Evolutionary conservation across 2,113 vertebrate genomes (phyloP).

Genomic region (Narcine bancroftii): DNA sequence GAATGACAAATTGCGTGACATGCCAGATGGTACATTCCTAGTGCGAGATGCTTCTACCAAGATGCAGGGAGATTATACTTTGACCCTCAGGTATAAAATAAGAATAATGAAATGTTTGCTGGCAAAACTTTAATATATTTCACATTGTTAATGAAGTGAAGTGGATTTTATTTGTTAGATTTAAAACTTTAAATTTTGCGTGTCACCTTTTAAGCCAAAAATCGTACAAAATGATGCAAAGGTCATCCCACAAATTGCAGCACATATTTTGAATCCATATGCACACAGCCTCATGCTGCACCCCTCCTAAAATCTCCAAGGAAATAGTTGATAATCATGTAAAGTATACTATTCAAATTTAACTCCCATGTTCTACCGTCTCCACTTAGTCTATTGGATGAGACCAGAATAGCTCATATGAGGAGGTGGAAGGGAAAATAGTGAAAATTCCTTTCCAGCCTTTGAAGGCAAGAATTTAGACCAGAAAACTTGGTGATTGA

Average conservation of each 20-base stretch:
- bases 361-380: not conserved
- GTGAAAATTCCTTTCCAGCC: not conserved
- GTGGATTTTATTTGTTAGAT: not conserved
- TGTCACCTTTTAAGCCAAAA: not conserved
- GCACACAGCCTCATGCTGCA: not conserved
- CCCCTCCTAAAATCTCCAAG: not conserved
- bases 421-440: not conserved
- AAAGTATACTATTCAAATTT: not conserved
- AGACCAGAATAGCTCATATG: not conserved
- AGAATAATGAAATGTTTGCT: not conserved
- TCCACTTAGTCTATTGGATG: not conserved
- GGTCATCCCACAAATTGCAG: not conserved
- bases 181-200: not conserved
- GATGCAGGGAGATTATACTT: slow-evolving; percentile 85
- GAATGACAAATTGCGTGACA: slow-evolving; percentile 83
- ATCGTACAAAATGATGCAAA: not conserved
- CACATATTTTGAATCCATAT: not conserved
- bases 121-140: not conserved
- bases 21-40: slow-evolving; percentile 87
- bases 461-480: not conserved
- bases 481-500: not conserved
- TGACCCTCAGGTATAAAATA: slow-evolving; percentile 70
- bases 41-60: slow-evolving; percentile 91
- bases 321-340: not conserved
- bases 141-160: not conserved